Base-by-base conservation (phyloP, 2,797 vertebrate genomes). In the Sebastes diploproa region DNA sequence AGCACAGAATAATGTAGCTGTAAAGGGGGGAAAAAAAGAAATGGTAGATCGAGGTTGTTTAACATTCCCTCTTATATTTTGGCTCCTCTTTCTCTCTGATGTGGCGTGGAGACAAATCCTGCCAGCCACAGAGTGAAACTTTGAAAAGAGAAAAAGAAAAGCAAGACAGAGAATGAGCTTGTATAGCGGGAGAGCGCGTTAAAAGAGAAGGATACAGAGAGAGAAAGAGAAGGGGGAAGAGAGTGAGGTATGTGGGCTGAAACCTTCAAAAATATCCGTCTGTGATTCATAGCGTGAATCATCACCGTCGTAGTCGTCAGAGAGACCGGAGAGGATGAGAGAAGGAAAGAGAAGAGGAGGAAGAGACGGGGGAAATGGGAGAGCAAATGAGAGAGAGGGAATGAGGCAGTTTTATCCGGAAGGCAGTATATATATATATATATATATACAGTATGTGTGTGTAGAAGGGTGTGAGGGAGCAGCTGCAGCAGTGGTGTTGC, bases 271-370 rank as follows among this genome's bases (percentile, higher is more conserved):
- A 91, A 92, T 91, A 87, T 77, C 79, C 65, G 78, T 86, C 78
- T 92, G 87, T 90, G 91, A 94, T 91, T 95, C 92, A 95, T 74
- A 84, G 85, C 27, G 69, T 95, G 92, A 95, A 94, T 95, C 94
- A 95, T 92, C 87, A 61, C 70, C 12, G 64, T 65, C 75, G 27
- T 77, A 78, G 67, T 86, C 64, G 67, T 89, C 74, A 86, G 70
- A 83, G 84, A 77, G 64, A 88, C 64, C 23, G 60, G 72, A 87
- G 80, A 61, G 64, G 83, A 81, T 73, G 82, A 84, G 84, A 75
- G 42, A 72, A 32, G 72, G 76, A 29, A 75, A 61, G 71, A 58
- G 52, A 60, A n/a, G 67, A 66, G 50, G 72, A 86, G 38, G 76
- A 69, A 75, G 67, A 75, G 64, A 80, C 2, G 2, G 22, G 34